Evolutionary conservation across 2,888 invertebrate genomes (phyloP).

Genomic region (Isoperla grammatica): DNA sequence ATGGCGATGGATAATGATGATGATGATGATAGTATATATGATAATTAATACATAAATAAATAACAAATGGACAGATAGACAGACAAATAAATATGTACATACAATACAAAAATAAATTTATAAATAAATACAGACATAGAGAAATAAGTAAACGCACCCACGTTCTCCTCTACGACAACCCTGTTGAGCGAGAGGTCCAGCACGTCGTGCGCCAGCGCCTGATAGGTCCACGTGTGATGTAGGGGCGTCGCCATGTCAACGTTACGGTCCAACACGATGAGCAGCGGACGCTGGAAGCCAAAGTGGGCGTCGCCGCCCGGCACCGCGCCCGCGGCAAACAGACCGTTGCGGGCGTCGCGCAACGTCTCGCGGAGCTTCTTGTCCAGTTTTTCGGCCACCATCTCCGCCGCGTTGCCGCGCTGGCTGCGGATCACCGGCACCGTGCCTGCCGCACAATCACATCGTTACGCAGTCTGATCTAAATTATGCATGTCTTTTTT

Average conservation of each 20-base stretch:
- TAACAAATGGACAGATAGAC: no score
- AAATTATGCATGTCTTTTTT: no score
- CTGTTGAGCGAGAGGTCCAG: conserved; percentile 87
- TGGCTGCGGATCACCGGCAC: conserved; percentile 90
- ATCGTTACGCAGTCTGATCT: no score
- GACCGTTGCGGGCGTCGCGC: conserved; percentile 92
- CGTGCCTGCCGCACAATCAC: conserved; percentile 49
- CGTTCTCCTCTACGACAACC: conserved; percentile 63
- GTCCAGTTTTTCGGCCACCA: conserved; percentile 95
- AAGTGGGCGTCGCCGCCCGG: conserved; percentile 45
- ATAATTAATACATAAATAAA: no score
- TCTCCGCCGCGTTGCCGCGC: conserved; percentile 95
- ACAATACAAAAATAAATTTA: no score
- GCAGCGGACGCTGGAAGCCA: conserved; percentile 88
- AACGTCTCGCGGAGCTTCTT: conserved; percentile 95
- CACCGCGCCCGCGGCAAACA: conserved; percentile 71
- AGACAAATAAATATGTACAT: no score
- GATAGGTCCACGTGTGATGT: conserved; percentile 99
- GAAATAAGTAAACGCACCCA: no score
- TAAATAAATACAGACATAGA: no score
- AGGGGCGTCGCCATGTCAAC: conserved; percentile 96
- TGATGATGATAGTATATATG: no score
- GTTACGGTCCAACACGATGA: conserved; percentile 89
- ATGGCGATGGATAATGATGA: no score
- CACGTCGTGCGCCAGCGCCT: conserved; percentile 95